Base-by-base conservation (phyloP, 2,888 invertebrate genomes). In the Euphydryas editha region DNA sequence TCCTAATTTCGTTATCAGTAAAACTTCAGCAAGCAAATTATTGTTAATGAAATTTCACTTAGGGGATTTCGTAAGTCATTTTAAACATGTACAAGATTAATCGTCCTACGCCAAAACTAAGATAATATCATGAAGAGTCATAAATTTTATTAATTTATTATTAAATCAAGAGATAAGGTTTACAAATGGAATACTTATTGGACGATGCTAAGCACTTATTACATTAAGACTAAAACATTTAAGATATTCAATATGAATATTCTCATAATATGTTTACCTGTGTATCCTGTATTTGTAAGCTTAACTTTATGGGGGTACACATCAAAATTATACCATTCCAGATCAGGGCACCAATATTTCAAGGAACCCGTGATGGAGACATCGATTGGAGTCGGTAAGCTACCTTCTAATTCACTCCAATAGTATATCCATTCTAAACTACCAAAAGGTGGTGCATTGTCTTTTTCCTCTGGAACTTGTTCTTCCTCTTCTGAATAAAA, bases 251-350 rank as follows among this genome's bases (percentile, higher is more conserved):
- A 17, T 8, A 46, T 1, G 17, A 46, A 1, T 17, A 8, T 46
- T 46, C 17, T 20, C 8, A 7, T 10, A 47, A 42, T 36, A 36
- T 49, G 75, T 83, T 85, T 78, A 95, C 95, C 85, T 49, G 95
- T 95, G 68, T 93, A 93, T 62, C 95, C 95, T n/a, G 95, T 95
- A 73, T 95, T 96, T 0, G 94, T 94, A 18, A 95, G 67, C 79
- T 95, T 95, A 69, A 95, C 83, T 80, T 95, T 95, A 74, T 94
- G 94, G 0, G 95, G 95, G 54, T 83, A 85, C 1, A 93, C 79
- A 39, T 95, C 93, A 68, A 94, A 94, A 78, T 95, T 93, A 68
- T 85, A 86, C 94, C 94, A 95, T 49, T 85, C 80, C 13, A 95
- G 82, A 58, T 89, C 85, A 2, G 94, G 93, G 44, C 94, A 87